Evolutionary conservation across 2,113 vertebrate species (phyloP).

Genomic region (Pygoscelis antarcticus): DNA sequence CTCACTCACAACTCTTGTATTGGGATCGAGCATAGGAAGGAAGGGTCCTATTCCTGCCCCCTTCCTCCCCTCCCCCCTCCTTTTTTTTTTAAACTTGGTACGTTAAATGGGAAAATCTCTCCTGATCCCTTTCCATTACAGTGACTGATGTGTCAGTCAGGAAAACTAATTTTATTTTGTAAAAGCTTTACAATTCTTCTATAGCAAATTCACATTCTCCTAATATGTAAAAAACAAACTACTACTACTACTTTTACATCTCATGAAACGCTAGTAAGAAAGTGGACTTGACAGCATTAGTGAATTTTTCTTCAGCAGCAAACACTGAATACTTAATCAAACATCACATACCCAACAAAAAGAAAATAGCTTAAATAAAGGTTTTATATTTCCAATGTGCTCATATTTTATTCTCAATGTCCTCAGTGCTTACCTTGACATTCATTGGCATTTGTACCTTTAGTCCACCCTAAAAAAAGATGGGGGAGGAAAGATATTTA

Average conservation of each 20-base stretch:
- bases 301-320: neutral
- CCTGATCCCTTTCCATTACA: neutral
- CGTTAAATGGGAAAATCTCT: neutral
- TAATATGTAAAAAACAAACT: neutral
- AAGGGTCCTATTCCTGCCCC: neutral
- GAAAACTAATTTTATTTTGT: neutral
- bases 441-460: constrained; percentile 84
- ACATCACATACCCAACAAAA: neutral
- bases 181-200: neutral
- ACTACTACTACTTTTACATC: neutral
- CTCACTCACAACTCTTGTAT: neutral
- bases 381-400: neutral
- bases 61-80: too few species aligned
- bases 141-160: neutral
- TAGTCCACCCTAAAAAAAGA: constrained; percentile 76
- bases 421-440: constrained; percentile 74
- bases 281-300: neutral
- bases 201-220: neutral
- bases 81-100: neutral
- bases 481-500: neutral
- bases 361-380: neutral
- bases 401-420: neutral
- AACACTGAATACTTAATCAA: neutral
- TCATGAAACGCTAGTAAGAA: neutral
- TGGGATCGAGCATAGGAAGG: neutral